Base-by-base conservation (phyloP, 2,797 vertebrate species). In the Phrynocephalus forsythii region DNA sequence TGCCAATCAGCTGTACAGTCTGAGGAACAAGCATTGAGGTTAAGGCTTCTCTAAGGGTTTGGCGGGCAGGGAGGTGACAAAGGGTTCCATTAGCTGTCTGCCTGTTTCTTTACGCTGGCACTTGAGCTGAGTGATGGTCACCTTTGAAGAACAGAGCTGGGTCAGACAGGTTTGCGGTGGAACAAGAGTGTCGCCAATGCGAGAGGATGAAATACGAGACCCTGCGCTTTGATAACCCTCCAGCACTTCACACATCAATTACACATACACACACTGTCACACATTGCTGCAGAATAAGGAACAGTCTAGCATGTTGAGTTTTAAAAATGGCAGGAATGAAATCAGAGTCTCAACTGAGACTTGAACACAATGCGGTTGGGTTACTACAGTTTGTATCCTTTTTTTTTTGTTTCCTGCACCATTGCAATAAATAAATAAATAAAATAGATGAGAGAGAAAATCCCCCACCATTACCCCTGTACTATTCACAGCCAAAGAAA, bases 401-500 rank as follows among this genome's bases (percentile, higher is more conserved):
- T 86, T 85, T 63, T 90, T 94, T 92, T 86, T 78, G 60, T 92
- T 93, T 93, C 91, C 93, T 60, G 28, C 50, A 88, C 91, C 90
- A 83, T 91, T 93, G 84, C 89, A 94, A 92, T 13, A 68, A 83
- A 56, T 56, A 56, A 56, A 56, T 56, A 56, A 56, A 56, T 13
- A 52, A 15, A 78, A 69, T 11, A 33, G n/a, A n/a, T 11, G 9
- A 22, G n/a, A 33, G 16, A 66, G 11, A 13, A 44, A 11, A 5
- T 16, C 16, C 15, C 87, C 81, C 73, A 78, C 66, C 89, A 79
- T 89, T 87, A 86, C 67, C 71, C 60, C 93, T 93, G 89, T 87
- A 93, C 88, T 94, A 92, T 93, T 94, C 94, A 88, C 92, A 91
- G 93, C 93, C 86, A 91, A 94, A 89, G 90, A 60, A 92, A 85